Base-by-base conservation (phyloP, 2,797 vertebrate species). In the Pteropus rufus region DNA sequence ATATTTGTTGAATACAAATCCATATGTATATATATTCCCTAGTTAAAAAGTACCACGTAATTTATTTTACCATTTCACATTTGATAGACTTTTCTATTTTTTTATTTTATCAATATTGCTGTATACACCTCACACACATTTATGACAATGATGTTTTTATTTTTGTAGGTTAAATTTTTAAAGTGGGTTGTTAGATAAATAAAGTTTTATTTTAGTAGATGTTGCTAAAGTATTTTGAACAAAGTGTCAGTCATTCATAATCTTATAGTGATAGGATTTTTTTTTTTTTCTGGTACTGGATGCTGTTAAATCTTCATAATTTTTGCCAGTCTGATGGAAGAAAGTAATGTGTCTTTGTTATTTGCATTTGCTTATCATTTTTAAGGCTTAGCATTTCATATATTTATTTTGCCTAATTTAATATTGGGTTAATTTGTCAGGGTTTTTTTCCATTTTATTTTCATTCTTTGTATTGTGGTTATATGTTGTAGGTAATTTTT, bases 201-300 rank as follows among this genome's bases (percentile, higher is more conserved):
- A 62, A 3, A 39, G 31, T 72, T 91, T 93, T 75, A 58, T 88
- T 93, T 92, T 73, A 75, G 8, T 77, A 31, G 24, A 36, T 77
- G 5, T 73, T 91, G 56, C 54, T 70, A 95, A 41, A 95, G 69
- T 90, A 87, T 70, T 87, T 93, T 77, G 41, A 92, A 86, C 23
- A 54, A 80, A 84, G 18, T 77, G 10, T 83, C 83, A 94, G 41
- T 90, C 19, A 4, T 70, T 87, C 29, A 65, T 56, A 41, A 12
- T 49, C 41, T 44, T 44, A 44, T 44, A 44, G 41, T 44, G 41
- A 44, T 44, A 44, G 41, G 41, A 44, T 44, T 44, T 44, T 95
- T 19, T 72, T 1, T 49, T 49, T 64, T 93, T 24, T 73, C 41
- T 85, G 4, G 5, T 67, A 19, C 14, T 60, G 8, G 19, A 76